Evolutionary conservation across 1,140 invertebrate genomes (phyloP), one percentile per base, ranked within the genome.

Genomic region (Bombus pascuorum): DNA sequence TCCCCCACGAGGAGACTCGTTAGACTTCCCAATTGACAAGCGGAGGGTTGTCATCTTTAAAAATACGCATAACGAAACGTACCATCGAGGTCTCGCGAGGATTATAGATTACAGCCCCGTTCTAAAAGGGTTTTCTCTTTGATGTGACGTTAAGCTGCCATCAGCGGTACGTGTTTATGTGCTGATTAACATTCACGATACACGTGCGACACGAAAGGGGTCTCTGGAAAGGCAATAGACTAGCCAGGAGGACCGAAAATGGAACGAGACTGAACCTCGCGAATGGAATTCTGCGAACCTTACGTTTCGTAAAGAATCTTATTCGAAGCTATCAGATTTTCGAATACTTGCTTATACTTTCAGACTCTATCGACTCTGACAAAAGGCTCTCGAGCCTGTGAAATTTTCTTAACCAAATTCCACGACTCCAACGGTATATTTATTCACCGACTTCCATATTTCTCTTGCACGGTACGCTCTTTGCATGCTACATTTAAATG

Each of bases 61-160:
- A 75, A 65, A 66, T 10, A 28, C 57, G 39, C 57, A n/a, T 66
- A 47, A 44, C 42, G 28, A 82, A 72, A 66, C 25, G 28, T 28
- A 34, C 32, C 32, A 39, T 3, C 39, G 76, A 47, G 39, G 32
- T 47, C 72, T 62, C 32, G 22, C 32, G 53, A 34, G 75, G 66
- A 84, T 84, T 79, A 78, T 42, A 59, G 37, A n/a, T 65, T 37
- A 62, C 32, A 9, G 9, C 25, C 34, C 32, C 42, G 13, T 53
- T 22, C 37, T 15, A 13, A 47, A 74, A 62, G 44, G 78, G 42
- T 28, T 68, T 81, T 57, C 59, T 47, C 83, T 85, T 85, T 85
- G 83, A 85, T 85, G 83, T 81, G 71, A 57, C 71, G 32, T 65
- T 53, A 74, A 81, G 42, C 78, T 32, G 5, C n/a, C 25, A 53